phyloP scores from a whole-genome alignment of 1,140 invertebrate species.

The Lucilia cuprina region DNA sequence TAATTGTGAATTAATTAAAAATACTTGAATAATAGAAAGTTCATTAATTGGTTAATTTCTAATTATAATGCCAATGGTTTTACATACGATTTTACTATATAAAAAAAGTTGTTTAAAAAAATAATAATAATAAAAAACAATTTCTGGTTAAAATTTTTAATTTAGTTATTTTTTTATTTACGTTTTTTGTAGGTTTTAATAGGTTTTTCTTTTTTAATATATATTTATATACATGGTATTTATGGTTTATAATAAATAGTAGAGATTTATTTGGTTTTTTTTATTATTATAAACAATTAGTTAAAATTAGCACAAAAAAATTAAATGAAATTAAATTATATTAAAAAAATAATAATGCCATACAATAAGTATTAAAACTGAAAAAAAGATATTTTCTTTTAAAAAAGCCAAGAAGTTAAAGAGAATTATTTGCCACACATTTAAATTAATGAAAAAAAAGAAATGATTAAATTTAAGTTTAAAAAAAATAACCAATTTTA shows the following conservation, averaged over 20 bases:
- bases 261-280: neutral
- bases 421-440: neutral
- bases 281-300: neutral
- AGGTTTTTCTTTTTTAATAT: neutral
- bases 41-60: too few relatives aligned
- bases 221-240: neutral
- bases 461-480: neutral
- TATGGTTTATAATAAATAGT: neutral
- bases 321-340: neutral
- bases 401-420: neutral
- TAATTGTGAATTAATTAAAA: too few relatives aligned
- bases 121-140: neutral
- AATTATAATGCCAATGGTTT: neutral
- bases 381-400: neutral
- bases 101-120: too few relatives aligned
- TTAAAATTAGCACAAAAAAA: neutral
- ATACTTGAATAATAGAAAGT: too few relatives aligned
- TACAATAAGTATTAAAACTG: neutral
- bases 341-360: neutral
- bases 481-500: constrained; percentile 2
- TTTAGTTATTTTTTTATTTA: neutral
- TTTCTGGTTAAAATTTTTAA: neutral
- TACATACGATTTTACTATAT: neutral
- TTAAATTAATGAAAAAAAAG: neutral
- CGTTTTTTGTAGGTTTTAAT: neutral